Evolutionary conservation across 2,113 vertebrate genomes (phyloP).

Genomic region (Plecturocebus donacophilus): DNA sequence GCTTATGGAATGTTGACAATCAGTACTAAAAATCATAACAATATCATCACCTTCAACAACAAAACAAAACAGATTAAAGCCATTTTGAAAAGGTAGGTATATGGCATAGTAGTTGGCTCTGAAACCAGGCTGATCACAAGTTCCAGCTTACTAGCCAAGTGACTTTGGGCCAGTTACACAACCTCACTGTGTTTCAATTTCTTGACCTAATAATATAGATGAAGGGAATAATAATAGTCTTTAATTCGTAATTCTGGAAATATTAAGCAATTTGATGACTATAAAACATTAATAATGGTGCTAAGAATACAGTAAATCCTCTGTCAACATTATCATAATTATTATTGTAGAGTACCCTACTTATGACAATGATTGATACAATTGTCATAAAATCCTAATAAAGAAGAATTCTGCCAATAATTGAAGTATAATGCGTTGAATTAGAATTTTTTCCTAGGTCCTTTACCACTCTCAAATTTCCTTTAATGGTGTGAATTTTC

Average conservation of each 20-base stretch:
- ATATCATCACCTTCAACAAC: background rate
- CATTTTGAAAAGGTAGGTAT: background rate
- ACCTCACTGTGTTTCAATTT: background rate
- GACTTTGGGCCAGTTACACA: background rate
- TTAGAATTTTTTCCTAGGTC: background rate
- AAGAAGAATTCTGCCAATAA: background rate
- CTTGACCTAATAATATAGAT: background rate
- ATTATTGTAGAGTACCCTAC: background rate
- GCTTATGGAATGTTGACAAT: background rate
- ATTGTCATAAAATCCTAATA: background rate
- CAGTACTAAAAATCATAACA: background rate
- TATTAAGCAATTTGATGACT: background rate
- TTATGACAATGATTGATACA: background rate
- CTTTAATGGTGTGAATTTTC: background rate
- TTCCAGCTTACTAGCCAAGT: background rate
- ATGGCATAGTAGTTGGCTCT: rapidly evolving
- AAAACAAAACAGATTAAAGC: background rate
- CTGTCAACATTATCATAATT: background rate
- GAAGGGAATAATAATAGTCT: background rate
- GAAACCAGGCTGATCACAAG: background rate
- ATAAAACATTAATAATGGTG: background rate
- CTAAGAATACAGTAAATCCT: background rate
- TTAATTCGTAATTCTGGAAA: background rate
- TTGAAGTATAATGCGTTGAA: background rate
- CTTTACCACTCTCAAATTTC: background rate